phyloP scores from a whole-genome alignment of 2,113 vertebrate genomes.

The Furnarius figulus region DNA sequence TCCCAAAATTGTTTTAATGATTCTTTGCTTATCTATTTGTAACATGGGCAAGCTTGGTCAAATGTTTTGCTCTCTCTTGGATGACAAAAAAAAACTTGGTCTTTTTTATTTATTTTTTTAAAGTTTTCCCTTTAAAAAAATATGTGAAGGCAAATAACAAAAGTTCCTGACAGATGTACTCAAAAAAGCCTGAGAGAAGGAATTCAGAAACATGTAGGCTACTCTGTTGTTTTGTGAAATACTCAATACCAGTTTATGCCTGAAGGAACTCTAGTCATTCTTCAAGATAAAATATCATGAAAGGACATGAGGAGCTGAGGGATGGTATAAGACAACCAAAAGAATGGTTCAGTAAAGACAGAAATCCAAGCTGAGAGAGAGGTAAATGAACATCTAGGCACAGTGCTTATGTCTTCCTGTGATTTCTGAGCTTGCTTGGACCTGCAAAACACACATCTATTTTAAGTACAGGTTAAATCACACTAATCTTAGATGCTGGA shows the following conservation, averaged over 20 bases:
- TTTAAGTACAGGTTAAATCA: neutral
- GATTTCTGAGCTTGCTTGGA: neutral
- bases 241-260: neutral
- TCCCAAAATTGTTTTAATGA: conserved; percentile 36
- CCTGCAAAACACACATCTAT: neutral
- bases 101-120: neutral
- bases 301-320: neutral
- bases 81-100: neutral
- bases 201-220: neutral
- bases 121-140: neutral
- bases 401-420: neutral
- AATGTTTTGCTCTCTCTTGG: neutral
- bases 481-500: neutral
- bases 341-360: neutral
- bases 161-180: neutral
- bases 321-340: neutral
- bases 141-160: neutral
- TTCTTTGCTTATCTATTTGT: conserved; percentile 53
- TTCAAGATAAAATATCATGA: neutral
- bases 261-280: neutral
- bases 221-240: neutral
- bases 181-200: neutral
- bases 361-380: neutral
- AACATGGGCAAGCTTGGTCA: neutral
- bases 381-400: neutral